These are phyloP conservation scores for Agriopis aurantiaria DNA, from an alignment of 2,888 invertebrate genomes.

Conservation along the genomic window DNA sequence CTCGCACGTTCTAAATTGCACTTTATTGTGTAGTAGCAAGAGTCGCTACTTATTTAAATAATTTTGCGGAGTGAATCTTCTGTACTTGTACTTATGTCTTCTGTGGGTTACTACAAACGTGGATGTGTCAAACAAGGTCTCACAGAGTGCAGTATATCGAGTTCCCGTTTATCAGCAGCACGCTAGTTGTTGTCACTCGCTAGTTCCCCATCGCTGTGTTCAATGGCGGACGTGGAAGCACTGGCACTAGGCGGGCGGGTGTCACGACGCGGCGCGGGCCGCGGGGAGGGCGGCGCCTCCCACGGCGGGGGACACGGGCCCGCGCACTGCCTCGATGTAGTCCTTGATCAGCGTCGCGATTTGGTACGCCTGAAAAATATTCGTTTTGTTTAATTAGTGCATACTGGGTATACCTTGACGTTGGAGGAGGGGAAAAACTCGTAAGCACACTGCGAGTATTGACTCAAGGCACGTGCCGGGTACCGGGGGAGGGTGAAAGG, in stretches of 20 bases:
- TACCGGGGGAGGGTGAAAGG: too few species aligned
- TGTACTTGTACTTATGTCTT: too few species aligned
- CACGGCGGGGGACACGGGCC: conserved; percentile 80
- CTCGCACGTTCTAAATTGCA: too few species aligned
- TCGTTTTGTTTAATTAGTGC: not conserved
- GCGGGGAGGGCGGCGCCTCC: conserved; percentile 41
- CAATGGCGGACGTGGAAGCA: conserved; percentile 84
- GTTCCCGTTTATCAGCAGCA: conserved; percentile 1
- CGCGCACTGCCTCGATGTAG: conserved; percentile 88
- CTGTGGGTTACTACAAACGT: not conserved
- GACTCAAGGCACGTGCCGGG: too few species aligned
- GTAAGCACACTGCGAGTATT: too few species aligned
- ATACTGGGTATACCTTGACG: not conserved
- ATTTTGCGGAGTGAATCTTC: too few species aligned
- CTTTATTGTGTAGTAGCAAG: too few species aligned
- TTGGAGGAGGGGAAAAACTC: too few species aligned
- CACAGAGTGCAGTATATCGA: not conserved
- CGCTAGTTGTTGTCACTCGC: not conserved
- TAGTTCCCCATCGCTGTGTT: conserved; percentile 22
- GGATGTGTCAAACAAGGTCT: not conserved
- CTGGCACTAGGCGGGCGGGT: conserved; percentile 83
- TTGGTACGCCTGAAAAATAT: conserved; percentile 91
- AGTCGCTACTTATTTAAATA: too few species aligned
- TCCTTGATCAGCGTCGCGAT: conserved; percentile 97
- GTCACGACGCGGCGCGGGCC: conserved; percentile 68